Percentiles rank a stretch among this genome's conserved stretches.
phyloP scores from a whole-genome alignment of 2,797 vertebrate species.

The Phrynocephalus guinanensis region DNA sequence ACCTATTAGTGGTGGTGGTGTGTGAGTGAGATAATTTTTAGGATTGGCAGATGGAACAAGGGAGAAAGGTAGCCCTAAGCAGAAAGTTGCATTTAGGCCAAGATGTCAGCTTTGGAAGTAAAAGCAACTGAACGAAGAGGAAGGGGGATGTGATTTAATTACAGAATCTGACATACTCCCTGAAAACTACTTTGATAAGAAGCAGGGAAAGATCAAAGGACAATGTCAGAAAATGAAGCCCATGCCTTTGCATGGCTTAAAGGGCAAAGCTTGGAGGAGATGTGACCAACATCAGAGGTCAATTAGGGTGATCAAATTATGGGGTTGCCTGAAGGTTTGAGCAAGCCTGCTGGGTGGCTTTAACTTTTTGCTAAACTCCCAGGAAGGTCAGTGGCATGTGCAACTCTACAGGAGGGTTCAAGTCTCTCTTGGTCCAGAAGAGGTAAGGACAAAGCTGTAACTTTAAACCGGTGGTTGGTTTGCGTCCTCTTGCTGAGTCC shows the following conservation, averaged over 20 bases:
- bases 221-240: constrained; percentile 66
- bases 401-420: not conserved
- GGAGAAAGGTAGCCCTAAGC: constrained; percentile 74
- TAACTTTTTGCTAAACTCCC: not conserved
- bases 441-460: not conserved
- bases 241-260: constrained; percentile 21
- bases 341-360: not conserved
- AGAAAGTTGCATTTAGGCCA: constrained; percentile 74
- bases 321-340: too few relatives aligned
- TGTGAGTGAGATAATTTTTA: constrained; percentile 63
- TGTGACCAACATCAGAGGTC: not conserved
- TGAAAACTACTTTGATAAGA: constrained; percentile 70
- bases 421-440: not conserved
- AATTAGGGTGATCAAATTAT: not conserved
- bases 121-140: constrained; percentile 55
- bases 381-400: not conserved
- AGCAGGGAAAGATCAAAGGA: constrained; percentile 66
- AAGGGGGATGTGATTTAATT: constrained; percentile 73
- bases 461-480: not conserved
- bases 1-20: constrained; percentile 48
- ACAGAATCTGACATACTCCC: constrained; percentile 69
- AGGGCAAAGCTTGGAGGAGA: not conserved
- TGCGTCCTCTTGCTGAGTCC: not conserved
- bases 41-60: constrained; percentile 71
- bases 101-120: constrained; percentile 74